A percentile compares a stretch with the other conserved stretches of the same genome.
Evolutionary conservation across 1,140 invertebrate species (phyloP).

Genomic region (Lordiphosa collinella): DNA sequence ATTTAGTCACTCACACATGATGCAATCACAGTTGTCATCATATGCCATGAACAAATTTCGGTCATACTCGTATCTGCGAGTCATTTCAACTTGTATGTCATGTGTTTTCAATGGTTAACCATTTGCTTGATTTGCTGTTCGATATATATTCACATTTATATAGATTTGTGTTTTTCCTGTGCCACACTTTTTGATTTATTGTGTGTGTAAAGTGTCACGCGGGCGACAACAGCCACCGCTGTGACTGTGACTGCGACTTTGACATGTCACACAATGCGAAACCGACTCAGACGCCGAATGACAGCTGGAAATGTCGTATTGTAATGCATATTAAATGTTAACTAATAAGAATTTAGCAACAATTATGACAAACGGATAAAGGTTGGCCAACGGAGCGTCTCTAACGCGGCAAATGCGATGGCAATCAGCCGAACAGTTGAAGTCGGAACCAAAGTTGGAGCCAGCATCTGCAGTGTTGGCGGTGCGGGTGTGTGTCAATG

Average conservation of each 20-base stretch:
- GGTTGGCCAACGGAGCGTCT: constrained; percentile 49
- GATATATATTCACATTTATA: neutral
- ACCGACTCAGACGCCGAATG: constrained; percentile 20
- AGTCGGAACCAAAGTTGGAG: neutral
- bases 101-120: constrained; percentile 12
- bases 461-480: constrained; percentile 37
- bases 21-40: constrained; percentile 6
- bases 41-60: neutral
- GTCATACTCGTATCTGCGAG: neutral
- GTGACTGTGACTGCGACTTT: constrained; percentile 47
- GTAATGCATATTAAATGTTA: constrained; percentile 61
- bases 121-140: constrained; percentile 23
- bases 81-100: constrained; percentile 16
- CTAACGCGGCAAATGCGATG: constrained; percentile 4
- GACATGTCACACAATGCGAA: constrained; percentile 33
- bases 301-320: constrained; percentile 57
- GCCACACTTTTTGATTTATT: constrained; percentile 55
- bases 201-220: constrained; percentile 74
- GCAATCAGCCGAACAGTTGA: constrained; percentile 7
- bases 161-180: constrained; percentile 4
- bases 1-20: too few species aligned
- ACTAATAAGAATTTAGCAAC: constrained; percentile 62
- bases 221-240: constrained; percentile 70
- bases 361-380: constrained; percentile 57
- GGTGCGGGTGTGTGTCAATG: constrained; percentile 56